These are phyloP conservation scores for Tethea ocularis DNA, from an alignment of 2,888 invertebrate genomes.

Conservation along the genomic window DNA sequence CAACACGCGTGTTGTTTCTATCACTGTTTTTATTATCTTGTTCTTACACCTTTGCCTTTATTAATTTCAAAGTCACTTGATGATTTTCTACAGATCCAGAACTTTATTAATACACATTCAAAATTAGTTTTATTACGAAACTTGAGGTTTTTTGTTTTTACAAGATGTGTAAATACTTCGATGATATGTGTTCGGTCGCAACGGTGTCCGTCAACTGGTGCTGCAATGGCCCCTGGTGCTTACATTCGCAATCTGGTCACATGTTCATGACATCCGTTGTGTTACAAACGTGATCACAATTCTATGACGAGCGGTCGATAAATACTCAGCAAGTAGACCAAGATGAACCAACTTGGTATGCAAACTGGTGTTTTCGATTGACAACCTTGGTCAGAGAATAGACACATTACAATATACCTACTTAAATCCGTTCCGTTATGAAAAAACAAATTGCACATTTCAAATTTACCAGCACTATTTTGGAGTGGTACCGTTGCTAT, in stretches of 20 bases:
- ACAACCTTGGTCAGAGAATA: constrained; percentile 58
- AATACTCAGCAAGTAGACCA: constrained; percentile 51
- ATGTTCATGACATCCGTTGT: constrained; percentile 73
- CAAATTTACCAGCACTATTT: constrained; percentile 43
- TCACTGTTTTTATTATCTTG: background rate
- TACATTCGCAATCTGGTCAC: constrained; percentile 71
- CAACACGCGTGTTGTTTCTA: background rate
- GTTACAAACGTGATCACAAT: constrained; percentile 69
- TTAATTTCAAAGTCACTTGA: background rate
- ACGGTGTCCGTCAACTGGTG: constrained; percentile 63
- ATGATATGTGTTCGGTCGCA: constrained; percentile 62
- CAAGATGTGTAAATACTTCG: constrained; percentile 25
- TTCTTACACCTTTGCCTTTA: background rate
- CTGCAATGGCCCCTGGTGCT: constrained; percentile 47
- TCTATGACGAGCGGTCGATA: constrained; percentile 40
- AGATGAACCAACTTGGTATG: constrained; percentile 59
- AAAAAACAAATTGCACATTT: constrained; percentile 54
- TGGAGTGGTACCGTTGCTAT: constrained; percentile 57
- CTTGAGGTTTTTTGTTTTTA: constrained; percentile 21
- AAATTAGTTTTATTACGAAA: background rate
- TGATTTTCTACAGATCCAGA: background rate
- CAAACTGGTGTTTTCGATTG: constrained; percentile 46
- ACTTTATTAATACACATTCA: background rate
- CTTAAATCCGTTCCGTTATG: constrained; percentile 56
- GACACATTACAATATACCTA: constrained; percentile 43